Evolutionary conservation across 2,113 vertebrate species (phyloP).

Genomic region (Nibea coibor): DNA sequence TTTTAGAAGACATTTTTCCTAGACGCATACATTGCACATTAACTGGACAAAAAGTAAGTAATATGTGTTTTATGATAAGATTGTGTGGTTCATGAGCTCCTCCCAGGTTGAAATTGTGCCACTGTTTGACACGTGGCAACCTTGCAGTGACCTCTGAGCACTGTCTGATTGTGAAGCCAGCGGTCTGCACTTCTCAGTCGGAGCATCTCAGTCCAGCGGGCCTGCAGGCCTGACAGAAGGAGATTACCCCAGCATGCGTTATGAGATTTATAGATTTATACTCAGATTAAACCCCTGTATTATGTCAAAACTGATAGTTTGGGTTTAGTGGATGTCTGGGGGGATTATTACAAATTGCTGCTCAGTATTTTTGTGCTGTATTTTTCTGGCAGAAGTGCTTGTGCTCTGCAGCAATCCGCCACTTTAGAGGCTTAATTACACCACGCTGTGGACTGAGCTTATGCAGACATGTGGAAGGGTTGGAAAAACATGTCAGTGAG

Average conservation of each 20-base stretch:
- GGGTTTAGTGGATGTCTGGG: constrained; percentile 77
- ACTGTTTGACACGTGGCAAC: constrained; percentile 43
- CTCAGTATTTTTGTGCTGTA: constrained; percentile 67
- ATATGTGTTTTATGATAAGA: constrained; percentile 18
- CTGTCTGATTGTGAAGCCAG: constrained; percentile 47
- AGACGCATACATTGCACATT: constrained; percentile 26
- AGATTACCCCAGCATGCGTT: constrained; percentile 70
- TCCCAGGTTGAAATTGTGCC: constrained; percentile 54
- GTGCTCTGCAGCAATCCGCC: constrained; percentile 70
- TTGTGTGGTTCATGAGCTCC: constrained; percentile 18
- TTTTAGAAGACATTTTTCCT: constrained; percentile 51
- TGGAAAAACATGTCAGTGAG: constrained; percentile 68
- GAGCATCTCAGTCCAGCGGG: constrained; percentile 51
- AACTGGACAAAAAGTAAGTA: background rate
- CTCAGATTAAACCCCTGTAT: constrained; percentile 78
- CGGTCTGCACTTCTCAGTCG: constrained; percentile 52
- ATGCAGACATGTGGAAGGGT: constrained; percentile 66
- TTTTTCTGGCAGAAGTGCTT: constrained; percentile 61
- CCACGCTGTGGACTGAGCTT: constrained; percentile 62
- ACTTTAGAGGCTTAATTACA: constrained; percentile 81
- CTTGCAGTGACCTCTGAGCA: constrained; percentile 48
- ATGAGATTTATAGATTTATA: constrained; percentile 80
- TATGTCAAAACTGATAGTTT: constrained; percentile 79
- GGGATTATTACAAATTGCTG: constrained; percentile 80
- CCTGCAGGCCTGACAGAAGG: constrained; percentile 62